phyloP scores from a whole-genome alignment of 2,113 vertebrate species.

The Brienomyrus longianalis region DNA sequence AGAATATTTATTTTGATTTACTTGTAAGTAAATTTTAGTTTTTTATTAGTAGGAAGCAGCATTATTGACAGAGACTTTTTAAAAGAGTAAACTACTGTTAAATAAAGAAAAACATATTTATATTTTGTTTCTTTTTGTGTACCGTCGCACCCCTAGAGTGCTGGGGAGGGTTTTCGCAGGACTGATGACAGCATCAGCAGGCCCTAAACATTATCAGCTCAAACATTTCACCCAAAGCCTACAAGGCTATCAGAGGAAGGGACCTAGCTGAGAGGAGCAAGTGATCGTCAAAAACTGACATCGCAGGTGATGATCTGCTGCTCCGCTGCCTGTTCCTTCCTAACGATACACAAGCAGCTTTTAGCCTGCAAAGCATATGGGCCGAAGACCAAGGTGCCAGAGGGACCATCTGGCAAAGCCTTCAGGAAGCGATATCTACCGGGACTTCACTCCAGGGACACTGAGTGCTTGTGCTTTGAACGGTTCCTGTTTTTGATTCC shows the following conservation, averaged over 20 bases:
- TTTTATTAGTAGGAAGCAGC: too few relatives aligned
- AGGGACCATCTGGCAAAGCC: background rate
- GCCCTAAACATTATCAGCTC: background rate
- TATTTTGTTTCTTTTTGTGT: too few relatives aligned
- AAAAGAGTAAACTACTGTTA: too few relatives aligned
- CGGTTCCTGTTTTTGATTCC: background rate
- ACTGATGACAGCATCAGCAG: background rate
- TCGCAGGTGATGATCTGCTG: background rate
- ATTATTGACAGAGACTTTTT: too few relatives aligned
- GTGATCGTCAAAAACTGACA: background rate
- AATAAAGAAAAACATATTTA: too few relatives aligned
- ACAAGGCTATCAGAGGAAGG: background rate
- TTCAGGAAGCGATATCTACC: background rate
- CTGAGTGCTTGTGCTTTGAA: background rate
- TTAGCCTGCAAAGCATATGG: background rate
- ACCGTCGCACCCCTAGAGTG: too few relatives aligned
- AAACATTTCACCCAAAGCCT: background rate
- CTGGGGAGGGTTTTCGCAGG: background rate
- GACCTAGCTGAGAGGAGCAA: background rate
- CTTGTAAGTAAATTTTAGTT: too few relatives aligned
- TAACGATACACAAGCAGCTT: background rate
- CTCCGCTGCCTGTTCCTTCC: background rate
- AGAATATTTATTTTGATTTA: too few relatives aligned
- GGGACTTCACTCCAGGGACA: background rate
- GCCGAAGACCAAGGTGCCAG: background rate